Evolutionary conservation across 2,888 invertebrate genomes (phyloP).

Genomic region (Chaitophorus viminalis): DNA sequence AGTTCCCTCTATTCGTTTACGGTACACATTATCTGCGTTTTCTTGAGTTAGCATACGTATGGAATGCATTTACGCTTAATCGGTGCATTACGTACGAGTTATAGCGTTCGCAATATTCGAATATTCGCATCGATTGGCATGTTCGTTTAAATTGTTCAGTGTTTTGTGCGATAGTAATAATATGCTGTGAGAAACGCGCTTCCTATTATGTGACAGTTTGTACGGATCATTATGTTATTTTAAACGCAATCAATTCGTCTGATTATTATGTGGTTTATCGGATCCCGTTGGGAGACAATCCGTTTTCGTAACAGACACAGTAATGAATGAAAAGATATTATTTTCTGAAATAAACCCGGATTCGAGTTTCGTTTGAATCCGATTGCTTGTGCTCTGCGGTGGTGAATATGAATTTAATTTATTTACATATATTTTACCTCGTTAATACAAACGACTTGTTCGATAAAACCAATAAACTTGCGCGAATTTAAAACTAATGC

Average conservation of each 20-base stretch:
- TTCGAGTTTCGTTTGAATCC: neutral
- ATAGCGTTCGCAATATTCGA: too few relatives aligned
- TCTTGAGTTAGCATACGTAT: too few relatives aligned
- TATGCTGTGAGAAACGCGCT: too few relatives aligned
- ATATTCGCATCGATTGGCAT: too few relatives aligned
- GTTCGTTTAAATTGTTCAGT: too few relatives aligned
- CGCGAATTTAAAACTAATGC: neutral
- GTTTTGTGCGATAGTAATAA: too few relatives aligned
- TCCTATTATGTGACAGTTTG: too few relatives aligned
- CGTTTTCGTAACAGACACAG: too few relatives aligned
- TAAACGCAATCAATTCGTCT: neutral
- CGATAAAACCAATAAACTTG: conserved; percentile 8
- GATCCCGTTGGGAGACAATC: neutral
- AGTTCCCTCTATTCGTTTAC: neutral
- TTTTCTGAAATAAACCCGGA: neutral
- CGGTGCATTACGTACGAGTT: too few relatives aligned
- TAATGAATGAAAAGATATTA: neutral
- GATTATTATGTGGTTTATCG: neutral
- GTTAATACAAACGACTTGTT: neutral
- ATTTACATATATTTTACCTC: neutral
- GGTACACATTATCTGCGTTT: neutral
- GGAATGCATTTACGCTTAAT: too few relatives aligned
- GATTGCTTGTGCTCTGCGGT: neutral
- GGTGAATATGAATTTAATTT: neutral
- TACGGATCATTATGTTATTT: too few relatives aligned